Evolutionary conservation across 2,113 vertebrate species (phyloP), one percentile per base, ranked within the genome.

Genomic region (Rhabdomys dilectus): DNA sequence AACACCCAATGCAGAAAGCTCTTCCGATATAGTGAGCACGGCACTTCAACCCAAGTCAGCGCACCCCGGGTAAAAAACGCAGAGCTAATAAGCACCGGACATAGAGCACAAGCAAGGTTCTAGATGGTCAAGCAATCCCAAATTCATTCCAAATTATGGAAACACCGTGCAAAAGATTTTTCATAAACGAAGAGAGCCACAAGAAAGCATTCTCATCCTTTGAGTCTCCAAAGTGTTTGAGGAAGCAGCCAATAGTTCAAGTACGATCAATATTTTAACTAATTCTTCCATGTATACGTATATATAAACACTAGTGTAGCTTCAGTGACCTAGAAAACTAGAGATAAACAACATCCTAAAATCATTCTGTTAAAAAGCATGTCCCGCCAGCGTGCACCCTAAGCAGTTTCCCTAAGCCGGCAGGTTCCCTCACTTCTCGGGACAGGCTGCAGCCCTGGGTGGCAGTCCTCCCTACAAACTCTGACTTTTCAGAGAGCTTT

Each of bases 241-340:
- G 81, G 31, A 64, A 1, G 58, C 78, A 34, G 85, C 51, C 58
- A 13, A 5, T 10, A 70, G n/a, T 16, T 91, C 76, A 78, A 34
- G 72, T 19, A 84, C 16, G 66, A 91, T 34, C 36, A 92, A 45
- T 42, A 56, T 87, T 80, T 93, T 84, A 91, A 56, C 73, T 91
- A 80, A 88, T n/a, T 78, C 16, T 85, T 81, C 53, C n/a, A n/a
- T 34, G 13, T 86, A 39, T 72, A 56, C 16, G 21, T 36, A 45
- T 45, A 39, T 7, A 24, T 73, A 48, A 75, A 60, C 7, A 76
- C 88, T 62, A 80, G n/a, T 42, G 72, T 62, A 15, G 3, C 11
- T 94, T 0, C 8, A 34, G 53, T 76, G 48, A 89, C 13, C 91
- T 66, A 89, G 24, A 88, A 24, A 78, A 73, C 53, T 42, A 88